Evolutionary conservation across 2,888 invertebrate species (phyloP), one percentile per base, ranked within the genome.

Genomic region (Himalopsyche tibetana): DNA sequence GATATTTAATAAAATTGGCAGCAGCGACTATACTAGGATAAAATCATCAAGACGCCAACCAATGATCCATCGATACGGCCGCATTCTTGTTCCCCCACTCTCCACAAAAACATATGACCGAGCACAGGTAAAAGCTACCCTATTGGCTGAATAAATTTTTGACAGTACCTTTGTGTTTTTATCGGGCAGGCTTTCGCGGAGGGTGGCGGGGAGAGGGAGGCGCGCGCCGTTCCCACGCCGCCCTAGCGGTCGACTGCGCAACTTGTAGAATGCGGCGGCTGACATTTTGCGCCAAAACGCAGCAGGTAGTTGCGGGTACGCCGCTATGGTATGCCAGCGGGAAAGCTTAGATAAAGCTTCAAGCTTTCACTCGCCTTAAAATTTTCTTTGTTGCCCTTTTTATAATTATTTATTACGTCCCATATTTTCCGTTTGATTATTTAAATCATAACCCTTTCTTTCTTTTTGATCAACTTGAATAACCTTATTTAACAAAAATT

Each of bases 171-270:
- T 80, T 80, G 45, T 40, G n/a, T 28, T 80, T 80, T 45, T 80
- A 80, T 45, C 38, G 15, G 42, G 82, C 38, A n/a, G 63, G 82
- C 36, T 45, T 40, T 79, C 92, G 82, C 87, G 85, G 83, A 83
- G 86, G 86, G 85, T 84, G 83, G 84, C 84, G 86, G 81, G 85
- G 88, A 55, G 74, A 84, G 82, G 85, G 93, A 92, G 92, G 92
- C 92, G 92, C 87, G 93, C 92, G 92, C 93, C 92, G 92, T 88
- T 88, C 88, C 87, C 88, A 88, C 85, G 85, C 80, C 86, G 85
- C 83, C 80, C 86, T 84, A 74, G 63, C 63, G 63, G 63, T 19
- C 1, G 63, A 82, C 87, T 51, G 55, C 80, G 83, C 81, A 89
- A 90, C 90, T 89, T 90, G 90, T 90, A 90, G 90, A 90, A 89